These are phyloP conservation scores for Silurus aristotelis DNA, from an alignment of 2,797 vertebrate species.

Conservation along the genomic window DNA sequence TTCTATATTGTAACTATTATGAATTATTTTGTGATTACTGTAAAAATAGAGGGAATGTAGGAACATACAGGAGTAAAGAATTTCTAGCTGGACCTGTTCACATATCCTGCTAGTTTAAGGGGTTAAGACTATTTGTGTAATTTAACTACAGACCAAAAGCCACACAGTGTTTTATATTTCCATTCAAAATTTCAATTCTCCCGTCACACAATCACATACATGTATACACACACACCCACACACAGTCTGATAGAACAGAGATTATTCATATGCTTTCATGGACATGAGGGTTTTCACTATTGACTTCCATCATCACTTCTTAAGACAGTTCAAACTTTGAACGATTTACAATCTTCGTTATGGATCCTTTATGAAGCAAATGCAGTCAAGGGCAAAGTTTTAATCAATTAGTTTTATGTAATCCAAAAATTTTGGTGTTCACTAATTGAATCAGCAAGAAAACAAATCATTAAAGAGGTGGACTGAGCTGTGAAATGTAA, in stretches of 20 bases:
- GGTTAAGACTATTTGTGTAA: conserved; percentile 7
- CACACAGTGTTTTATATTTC: conserved; percentile 24
- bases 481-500: background rate
- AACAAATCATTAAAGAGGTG: conserved; percentile 2
- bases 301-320: background rate
- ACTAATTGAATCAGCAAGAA: background rate
- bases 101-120: background rate
- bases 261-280: conserved; percentile 1
- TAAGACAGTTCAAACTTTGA: background rate
- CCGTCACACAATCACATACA: background rate
- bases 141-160: conserved; percentile 5
- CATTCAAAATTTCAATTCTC: background rate
- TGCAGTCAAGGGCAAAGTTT: too few relatives aligned
- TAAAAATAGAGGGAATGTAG: background rate
- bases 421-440: background rate
- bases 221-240: background rate
- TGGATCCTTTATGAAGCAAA: too few relatives aligned
- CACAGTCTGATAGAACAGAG: background rate
- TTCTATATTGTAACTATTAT: background rate
- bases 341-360: background rate
- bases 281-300: background rate
- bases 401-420: background rate
- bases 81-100: background rate
- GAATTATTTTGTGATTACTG: background rate
- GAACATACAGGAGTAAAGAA: background rate